These are phyloP conservation scores for Andrena bucephala DNA, from an alignment of 2,888 invertebrate genomes.

Conservation along the genomic window DNA sequence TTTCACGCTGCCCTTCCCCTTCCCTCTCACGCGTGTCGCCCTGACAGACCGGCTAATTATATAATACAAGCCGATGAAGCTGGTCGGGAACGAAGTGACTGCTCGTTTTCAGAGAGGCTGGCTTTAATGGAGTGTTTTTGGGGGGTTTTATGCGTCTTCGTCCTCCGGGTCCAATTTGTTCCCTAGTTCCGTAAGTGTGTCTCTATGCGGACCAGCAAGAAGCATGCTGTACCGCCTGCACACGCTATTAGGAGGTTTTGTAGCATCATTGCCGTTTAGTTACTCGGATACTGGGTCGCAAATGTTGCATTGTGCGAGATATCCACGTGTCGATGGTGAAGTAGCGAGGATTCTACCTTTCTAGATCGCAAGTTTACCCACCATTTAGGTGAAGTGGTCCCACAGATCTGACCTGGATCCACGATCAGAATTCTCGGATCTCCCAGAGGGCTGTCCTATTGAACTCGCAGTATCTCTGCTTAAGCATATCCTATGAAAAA, in stretches of 20 bases:
- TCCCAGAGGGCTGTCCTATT: no score
- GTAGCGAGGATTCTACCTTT: no score
- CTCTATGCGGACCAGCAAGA: not conserved
- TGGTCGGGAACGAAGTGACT: conserved; percentile 15
- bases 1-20: conserved; percentile 24
- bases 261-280: no score
- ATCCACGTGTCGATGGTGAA: no score
- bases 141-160: conserved; percentile 24
- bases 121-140: conserved; percentile 50
- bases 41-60: conserved; percentile 39
- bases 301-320: no score
- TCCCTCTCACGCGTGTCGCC: conserved; percentile 72
- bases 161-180: conserved; percentile 41
- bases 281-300: no score
- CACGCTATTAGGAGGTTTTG: no score
- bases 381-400: not conserved
- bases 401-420: not conserved
- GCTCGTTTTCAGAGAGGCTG: conserved; percentile 21
- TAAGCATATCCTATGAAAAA: not conserved
- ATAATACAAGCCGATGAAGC: conserved; percentile 41
- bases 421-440: not conserved
- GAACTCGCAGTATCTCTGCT: not conserved
- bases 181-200: not conserved
- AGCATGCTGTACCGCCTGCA: not conserved
- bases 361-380: no score